Evolutionary conservation across 2,113 vertebrate genomes (phyloP), one percentile per base, ranked within the genome.

Genomic region (Oriolus oriolus): DNA sequence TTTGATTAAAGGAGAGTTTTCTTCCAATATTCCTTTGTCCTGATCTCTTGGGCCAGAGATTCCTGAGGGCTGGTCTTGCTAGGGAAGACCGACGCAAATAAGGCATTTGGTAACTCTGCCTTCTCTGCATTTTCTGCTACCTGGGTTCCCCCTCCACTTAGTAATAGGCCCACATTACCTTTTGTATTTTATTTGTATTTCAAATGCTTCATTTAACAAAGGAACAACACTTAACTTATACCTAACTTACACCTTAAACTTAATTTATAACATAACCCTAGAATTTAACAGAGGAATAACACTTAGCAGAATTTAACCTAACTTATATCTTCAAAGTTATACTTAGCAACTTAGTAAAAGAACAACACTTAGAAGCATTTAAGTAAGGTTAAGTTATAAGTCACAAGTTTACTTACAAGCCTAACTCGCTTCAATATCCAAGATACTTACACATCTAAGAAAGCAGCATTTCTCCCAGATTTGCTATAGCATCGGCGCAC

Each of bases 51-150:
- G 22, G 9, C 5, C 14, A 57, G 57, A 71, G 9, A 37, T 23
- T 65, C 10, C 42, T 57, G 35, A 57, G 21, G 31, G 17, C 18
- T 44, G 8, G 7, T 28, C 22, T 80, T 57, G 17, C 28, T 12
- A 33, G 13, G 6, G 4, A 64, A 71, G 31, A 33, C 15, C 0
- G 0, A 33, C 44, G 8, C 4, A 23, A 50, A 50, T 6, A 37
- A 18, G 18, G 15, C 6, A 5, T 44, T 81, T 37, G 9, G 22
- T 19, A 81, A 44, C 26, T 35, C 42, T 52, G 37, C 12, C 52
- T 52, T 24, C 22, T 17, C 44, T 39, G 8, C 9, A 37, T 74
- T 50, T 35, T 66, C 60, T 74, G 13, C 66, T 65, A 15, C 18
- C 19, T 45, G 44, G 1, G 33, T 9, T 52, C 11, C 2, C 22